Percentiles rank a stretch among this genome's conserved stretches.
These are phyloP conservation scores for Kryptopterus vitreolus DNA, from an alignment of 2,797 vertebrate species.

Conservation along the genomic window DNA sequence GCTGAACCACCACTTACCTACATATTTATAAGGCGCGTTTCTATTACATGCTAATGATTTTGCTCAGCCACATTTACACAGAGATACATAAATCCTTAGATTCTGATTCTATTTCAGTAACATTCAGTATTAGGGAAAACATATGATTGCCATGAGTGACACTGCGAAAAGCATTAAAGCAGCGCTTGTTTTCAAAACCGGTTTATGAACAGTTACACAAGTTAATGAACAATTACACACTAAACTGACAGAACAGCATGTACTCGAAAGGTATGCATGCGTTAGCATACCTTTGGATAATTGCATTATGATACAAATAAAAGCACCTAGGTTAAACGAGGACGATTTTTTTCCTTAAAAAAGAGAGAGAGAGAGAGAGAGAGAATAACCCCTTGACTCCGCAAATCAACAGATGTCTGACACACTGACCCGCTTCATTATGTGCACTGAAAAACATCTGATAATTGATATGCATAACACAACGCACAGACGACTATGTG, in stretches of 20 bases:
- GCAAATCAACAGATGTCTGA: constrained; percentile 6
- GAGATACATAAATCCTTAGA: too few species aligned
- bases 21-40: too few species aligned
- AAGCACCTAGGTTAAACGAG: not conserved
- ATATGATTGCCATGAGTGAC: constrained; percentile 13
- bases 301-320: not conserved
- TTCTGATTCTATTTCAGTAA: not conserved
- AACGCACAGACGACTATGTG: not conserved
- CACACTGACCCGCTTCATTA: not conserved
- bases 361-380: too few species aligned
- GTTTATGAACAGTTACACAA: constrained; percentile 46
- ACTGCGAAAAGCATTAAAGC: constrained; percentile 22
- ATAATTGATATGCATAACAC: constrained; percentile 7
- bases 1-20: too few species aligned
- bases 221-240: constrained; percentile 40
- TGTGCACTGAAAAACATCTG: not conserved
- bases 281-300: not conserved
- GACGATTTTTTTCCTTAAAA: not conserved
- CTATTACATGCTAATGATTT: too few species aligned
- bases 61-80: too few species aligned
- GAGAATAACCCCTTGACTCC: not conserved
- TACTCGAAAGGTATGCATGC: constrained; percentile 1
- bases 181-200: constrained; percentile 15
- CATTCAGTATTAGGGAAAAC: not conserved
- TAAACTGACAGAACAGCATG: constrained; percentile 17